Conservation (phyloP, 1,140 invertebrate genomes). For the Andricus grossulariae region DNA sequence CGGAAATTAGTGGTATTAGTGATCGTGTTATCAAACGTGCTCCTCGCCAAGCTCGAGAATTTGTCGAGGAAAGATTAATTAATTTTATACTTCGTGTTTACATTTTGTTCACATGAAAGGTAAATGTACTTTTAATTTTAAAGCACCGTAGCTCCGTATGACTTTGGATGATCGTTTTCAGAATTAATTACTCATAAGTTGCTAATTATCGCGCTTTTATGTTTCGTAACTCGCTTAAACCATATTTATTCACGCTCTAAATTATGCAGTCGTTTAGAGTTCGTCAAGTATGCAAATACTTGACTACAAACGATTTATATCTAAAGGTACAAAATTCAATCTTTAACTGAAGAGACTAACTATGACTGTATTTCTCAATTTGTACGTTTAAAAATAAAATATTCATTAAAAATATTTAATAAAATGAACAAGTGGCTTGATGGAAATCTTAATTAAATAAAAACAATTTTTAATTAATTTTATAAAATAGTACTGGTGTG, state of each 20-base stretch:
- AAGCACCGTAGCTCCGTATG: background rate
- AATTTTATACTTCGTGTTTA: slow-evolving; percentile 14
- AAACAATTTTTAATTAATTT: too few species aligned
- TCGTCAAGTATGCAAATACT: slow-evolving; percentile 8
- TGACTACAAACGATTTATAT: too few species aligned
- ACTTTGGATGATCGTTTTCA: slow-evolving; percentile 10
- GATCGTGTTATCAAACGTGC: slow-evolving; percentile 15
- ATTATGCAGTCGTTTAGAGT: slow-evolving; percentile 2
- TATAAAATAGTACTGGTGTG: too few species aligned
- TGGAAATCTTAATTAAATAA: too few species aligned
- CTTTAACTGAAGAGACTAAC: too few species aligned
- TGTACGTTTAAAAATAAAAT: too few species aligned
- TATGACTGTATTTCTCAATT: too few species aligned
- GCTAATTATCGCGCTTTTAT: slow-evolving; percentile 29
- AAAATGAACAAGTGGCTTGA: too few species aligned
- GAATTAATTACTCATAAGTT: slow-evolving; percentile 28
- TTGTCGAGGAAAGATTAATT: slow-evolving; percentile 10
- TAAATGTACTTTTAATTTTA: slow-evolving; percentile 14
- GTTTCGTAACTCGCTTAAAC: background rate
- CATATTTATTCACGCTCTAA: slow-evolving; percentile 15
- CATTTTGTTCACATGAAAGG: slow-evolving; percentile 20
- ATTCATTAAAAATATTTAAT: too few species aligned
- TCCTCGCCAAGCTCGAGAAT: slow-evolving; percentile 11
- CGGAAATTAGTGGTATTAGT: slow-evolving; percentile 29
- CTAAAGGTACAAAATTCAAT: too few species aligned